phyloP scores from a whole-genome alignment of 2,888 invertebrate species.

The Stenoptilia bipunctidactyla region DNA sequence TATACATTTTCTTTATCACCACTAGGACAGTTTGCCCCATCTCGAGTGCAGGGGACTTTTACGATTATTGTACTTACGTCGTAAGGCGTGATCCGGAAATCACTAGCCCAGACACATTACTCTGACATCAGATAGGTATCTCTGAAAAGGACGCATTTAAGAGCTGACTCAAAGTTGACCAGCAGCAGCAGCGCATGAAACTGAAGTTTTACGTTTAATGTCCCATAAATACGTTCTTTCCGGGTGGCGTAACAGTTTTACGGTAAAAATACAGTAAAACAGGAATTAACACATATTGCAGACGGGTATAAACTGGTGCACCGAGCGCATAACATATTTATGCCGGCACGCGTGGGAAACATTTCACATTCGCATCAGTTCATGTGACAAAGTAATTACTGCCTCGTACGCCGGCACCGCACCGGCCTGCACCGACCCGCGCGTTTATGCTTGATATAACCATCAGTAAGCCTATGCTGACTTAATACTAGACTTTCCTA shows the following conservation, averaged over 20 bases:
- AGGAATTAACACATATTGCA: not conserved
- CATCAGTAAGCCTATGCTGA: no score
- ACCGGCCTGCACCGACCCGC: no score
- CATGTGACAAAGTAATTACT: not conserved
- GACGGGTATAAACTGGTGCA: not conserved
- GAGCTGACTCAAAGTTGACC: not conserved
- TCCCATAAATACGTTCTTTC: no score
- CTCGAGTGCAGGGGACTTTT: constrained; percentile 53
- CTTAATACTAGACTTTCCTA: no score
- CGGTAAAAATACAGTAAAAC: no score
- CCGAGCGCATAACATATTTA: not conserved
- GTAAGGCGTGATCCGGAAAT: constrained; percentile 20
- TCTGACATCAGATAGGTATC: not conserved
- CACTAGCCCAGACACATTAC: not conserved
- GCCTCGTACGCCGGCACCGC: no score
- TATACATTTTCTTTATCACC: constrained; percentile 68
- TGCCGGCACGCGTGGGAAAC: not conserved
- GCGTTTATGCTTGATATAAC: no score
- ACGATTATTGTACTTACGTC: constrained; percentile 61
- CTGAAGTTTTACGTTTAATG: no score
- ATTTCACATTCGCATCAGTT: constrained; percentile 1
- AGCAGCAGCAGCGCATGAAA: no score
- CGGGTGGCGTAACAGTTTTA: no score
- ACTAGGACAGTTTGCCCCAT: constrained; percentile 58
- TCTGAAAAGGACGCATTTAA: not conserved